phyloP scores from a whole-genome alignment of 2,113 vertebrate species.

The Spea bombifrons region DNA sequence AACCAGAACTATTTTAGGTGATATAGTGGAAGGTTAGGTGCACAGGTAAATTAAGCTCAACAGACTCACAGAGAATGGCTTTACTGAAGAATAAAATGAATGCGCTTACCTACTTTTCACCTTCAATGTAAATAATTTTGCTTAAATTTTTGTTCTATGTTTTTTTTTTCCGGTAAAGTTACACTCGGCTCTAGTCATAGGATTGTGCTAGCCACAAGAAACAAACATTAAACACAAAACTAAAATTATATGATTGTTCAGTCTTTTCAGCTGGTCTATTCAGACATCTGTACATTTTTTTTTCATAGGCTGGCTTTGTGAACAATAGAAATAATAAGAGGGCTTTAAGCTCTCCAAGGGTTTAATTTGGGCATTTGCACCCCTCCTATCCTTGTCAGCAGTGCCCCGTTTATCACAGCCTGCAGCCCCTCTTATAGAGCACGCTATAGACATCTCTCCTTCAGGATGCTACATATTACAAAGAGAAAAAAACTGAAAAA shows the following conservation, averaged over 20 bases:
- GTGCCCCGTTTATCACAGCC: constrained; percentile 32
- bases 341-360: neutral
- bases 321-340: constrained; percentile 35
- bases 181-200: neutral
- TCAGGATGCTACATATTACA: constrained; percentile 15
- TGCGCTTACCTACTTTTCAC: no score
- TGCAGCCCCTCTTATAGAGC: constrained; percentile 27
- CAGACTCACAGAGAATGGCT: no score
- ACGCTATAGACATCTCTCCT: constrained; percentile 7
- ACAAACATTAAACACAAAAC: neutral
- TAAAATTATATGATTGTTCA: constrained; percentile 1
- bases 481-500: constrained; percentile 1
- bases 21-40: no score
- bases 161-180: neutral
- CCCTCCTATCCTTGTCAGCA: constrained; percentile 9
- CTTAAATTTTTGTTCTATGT: neutral
- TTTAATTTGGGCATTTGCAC: constrained; percentile 32
- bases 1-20: no score
- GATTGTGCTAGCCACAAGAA: neutral
- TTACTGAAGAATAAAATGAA: no score
- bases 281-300: constrained; percentile 15
- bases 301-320: constrained; percentile 8
- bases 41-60: no score
- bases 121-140: no score
- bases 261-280: constrained; percentile 8